Percentiles rank a stretch among this genome's conserved stretches.
These are phyloP conservation scores for Tipula vernalis DNA, from an alignment of 2,888 invertebrate genomes.

Conservation along the genomic window DNA sequence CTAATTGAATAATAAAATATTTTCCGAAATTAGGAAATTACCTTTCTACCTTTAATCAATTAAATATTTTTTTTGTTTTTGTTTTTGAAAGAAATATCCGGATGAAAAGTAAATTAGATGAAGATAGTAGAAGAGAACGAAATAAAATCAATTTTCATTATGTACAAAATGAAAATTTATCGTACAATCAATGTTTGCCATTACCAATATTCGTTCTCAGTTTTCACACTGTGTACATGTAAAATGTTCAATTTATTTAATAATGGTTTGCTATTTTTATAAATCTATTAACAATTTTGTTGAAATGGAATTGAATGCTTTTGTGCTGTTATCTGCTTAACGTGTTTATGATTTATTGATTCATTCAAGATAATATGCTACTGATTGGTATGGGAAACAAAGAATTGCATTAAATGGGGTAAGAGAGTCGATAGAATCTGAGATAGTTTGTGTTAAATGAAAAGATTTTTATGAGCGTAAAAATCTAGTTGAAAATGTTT, in stretches of 20 bases:
- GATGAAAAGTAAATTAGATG: neutral
- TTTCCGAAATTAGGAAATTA: neutral
- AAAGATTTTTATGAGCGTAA: too few relatives aligned
- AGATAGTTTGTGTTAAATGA: too few relatives aligned
- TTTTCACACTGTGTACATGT: neutral
- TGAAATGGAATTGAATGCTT: neutral
- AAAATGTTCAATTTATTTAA: neutral
- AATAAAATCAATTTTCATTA: neutral
- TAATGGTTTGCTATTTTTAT: neutral
- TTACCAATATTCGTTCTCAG: neutral
- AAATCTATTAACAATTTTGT: neutral
- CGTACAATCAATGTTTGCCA: neutral
- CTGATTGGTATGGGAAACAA: neutral
- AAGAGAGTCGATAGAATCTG: too few relatives aligned
- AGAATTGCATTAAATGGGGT: neutral
- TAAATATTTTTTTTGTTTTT: neutral
- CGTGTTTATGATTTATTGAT: neutral
- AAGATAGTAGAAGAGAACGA: neutral
- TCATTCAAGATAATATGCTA: neutral
- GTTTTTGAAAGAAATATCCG: neutral
- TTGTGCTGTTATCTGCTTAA: neutral
- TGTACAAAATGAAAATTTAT: neutral
- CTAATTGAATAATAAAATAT: neutral
- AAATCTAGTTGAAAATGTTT: too few relatives aligned
- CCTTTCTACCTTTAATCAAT: neutral